Base-by-base conservation (phyloP, 2,113 vertebrate species). In the Triplophysa dalaica region DNA sequence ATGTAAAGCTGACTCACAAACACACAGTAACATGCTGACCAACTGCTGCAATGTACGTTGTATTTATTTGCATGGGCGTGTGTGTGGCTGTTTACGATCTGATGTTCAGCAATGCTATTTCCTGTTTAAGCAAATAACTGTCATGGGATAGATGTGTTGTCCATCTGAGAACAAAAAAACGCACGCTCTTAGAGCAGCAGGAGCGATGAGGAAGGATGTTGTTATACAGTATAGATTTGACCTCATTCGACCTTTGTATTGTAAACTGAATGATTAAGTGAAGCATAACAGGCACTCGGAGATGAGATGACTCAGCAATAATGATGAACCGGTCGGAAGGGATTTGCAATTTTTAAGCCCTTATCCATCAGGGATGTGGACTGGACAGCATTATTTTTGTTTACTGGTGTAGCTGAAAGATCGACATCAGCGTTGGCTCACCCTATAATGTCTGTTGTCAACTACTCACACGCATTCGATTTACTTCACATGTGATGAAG, bases 101-200 rank as follows among this genome's bases (percentile, higher is more conserved):
- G 21, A 67, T 60, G n/a, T 66, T 48, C 66, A 33, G 66, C 66
- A 72, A 66, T 64, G 80, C 26, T 14, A 72, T 73, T 60, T 75
- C 73, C 75, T 82, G 70, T 79, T 78, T 79, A 66, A 14, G 17
- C 16, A 11, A 22, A 70, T 77, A 72, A 78, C 2, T 54, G 16
- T 52, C 24, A 38, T 17, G 50, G 3, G 12, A 58, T 17, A 50
- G 43, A 80, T 8, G 24, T 26, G 45, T 19, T 52, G 11, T 26
- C 5, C 14, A 38, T 10, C 11, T 38, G 26, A 75, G 38, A 26
- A 26, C 8, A 58, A 19, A 75, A 3, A 63, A 62, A 62, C 43
- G 12, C 41, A 56, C 24, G 17, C 48, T 60, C 29, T 60, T 13
- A 43, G 8, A 41, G 70, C 3, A 21, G 21, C n/a, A 16, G 19